Base-by-base conservation (phyloP, 1,140 invertebrate genomes). In the Wasmannia auropunctata region DNA sequence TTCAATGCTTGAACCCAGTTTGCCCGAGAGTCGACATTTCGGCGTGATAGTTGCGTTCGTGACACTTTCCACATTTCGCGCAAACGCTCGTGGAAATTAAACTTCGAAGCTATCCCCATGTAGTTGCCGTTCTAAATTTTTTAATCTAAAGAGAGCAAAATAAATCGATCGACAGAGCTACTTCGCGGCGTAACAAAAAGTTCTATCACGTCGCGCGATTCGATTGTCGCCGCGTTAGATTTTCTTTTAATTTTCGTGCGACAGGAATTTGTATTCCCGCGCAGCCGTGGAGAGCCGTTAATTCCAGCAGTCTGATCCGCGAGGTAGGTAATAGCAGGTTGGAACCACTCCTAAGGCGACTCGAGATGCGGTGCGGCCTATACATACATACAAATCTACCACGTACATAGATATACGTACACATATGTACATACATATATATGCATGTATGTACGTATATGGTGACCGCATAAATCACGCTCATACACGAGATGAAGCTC, bases 391-490 rank as follows among this genome's bases (percentile, higher is more conserved):
- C 8, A 70, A n/a, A n/a, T n/a, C n/a, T n/a, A n/a, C n/a, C n/a
- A 11, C n/a, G 37, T 31, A 77, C 10, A 19, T 60, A 60, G 25
- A 40, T 31, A 51, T 5, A 40, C 7, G 3, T 7, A 25, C 7
- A 2, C 2, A 5, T 11, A 37, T 22, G 7, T 4, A 11, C 3
- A 37, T 28, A 14, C 10, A 43, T 11, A 5, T 19, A 49, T 14
- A n/a, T 46, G 14, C 46, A 28, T 14, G 11, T 19, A 11, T 6
- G 40, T 8, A 51, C 5, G 31, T 31, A 85, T 25, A 25, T 70
- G 80, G 37, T 79, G 75, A 90, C 86, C 89, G 88, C 79, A 90
- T 90, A 90, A 90, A 90, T 90, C 89, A 90, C 80, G 76, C 37
- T 56, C 75, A 72, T 90, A 43, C 62, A 75, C 75, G 88, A 85